Conservation (phyloP, 2,797 vertebrate genomes). For the Diceros bicornis region DNA sequence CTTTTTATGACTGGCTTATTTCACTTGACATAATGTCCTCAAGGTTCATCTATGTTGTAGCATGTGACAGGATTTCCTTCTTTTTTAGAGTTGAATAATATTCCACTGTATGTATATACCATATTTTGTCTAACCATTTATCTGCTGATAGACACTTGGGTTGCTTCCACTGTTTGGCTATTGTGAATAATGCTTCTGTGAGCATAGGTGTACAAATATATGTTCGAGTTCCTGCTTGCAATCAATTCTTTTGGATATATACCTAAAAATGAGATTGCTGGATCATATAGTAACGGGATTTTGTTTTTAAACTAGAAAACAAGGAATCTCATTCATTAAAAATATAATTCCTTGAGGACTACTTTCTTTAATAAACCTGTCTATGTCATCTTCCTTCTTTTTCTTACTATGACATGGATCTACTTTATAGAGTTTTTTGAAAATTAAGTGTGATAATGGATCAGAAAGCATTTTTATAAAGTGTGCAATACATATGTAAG, state of each 20-base stretch:
- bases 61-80: neutral
- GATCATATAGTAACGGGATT: neutral
- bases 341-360: neutral
- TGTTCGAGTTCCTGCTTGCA: neutral
- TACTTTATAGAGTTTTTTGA: conserved; percentile 27
- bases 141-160: neutral
- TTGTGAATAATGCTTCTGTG: neutral
- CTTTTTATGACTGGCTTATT: neutral
- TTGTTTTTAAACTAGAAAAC: conserved; percentile 57
- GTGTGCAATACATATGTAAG: neutral
- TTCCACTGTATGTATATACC: neutral
- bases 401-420: neutral
- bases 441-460: neutral
- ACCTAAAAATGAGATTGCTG: neutral
- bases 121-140: neutral
- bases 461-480: conserved; percentile 20
- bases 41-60: neutral
- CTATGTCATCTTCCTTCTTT: neutral
- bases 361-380: neutral
- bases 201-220: neutral
- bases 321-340: conserved; percentile 39
- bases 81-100: neutral
- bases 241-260: neutral
- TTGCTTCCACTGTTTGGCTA: neutral
- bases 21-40: neutral